These are phyloP conservation scores for Pseudomyrmex cubaensis DNA, from an alignment of 1,140 invertebrate species.

Conservation along the genomic window DNA sequence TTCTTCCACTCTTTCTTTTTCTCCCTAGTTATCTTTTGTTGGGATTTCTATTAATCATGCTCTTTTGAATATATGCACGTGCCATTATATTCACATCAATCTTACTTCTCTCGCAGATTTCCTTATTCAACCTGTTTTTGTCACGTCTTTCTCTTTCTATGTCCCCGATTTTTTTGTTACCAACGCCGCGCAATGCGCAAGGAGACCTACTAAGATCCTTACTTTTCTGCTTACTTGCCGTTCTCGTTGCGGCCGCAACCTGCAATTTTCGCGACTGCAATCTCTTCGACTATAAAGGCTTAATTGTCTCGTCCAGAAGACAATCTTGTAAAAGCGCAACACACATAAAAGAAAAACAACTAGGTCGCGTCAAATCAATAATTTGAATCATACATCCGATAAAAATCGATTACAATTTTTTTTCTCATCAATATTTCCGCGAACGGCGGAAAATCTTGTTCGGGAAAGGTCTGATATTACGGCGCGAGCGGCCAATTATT, in stretches of 20 bases:
- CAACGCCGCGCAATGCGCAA: conserved; percentile 53
- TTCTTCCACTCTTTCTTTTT: too few relatives aligned
- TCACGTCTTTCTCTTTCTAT: conserved; percentile 39
- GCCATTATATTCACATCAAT: conserved; percentile 58
- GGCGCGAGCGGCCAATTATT: conserved; percentile 20
- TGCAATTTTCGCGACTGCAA: conserved; percentile 76
- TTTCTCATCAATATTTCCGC: too few relatives aligned
- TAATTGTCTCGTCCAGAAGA: conserved; percentile 57
- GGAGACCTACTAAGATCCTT: conserved; percentile 75
- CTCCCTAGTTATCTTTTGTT: neutral
- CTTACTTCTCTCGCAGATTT: conserved; percentile 41
- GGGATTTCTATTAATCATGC: conserved; percentile 54
- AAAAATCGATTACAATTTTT: too few relatives aligned
- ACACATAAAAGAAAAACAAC: conserved; percentile 14
- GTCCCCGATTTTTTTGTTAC: conserved; percentile 74
- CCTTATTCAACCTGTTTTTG: conserved; percentile 39
- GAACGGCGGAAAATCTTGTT: conserved; percentile 3
- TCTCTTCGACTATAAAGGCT: conserved; percentile 51
- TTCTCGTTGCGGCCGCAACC: conserved; percentile 49
- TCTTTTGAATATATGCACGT: conserved; percentile 1
- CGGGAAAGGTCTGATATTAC: conserved; percentile 16
- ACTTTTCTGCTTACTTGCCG: conserved; percentile 69
- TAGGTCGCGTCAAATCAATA: neutral
- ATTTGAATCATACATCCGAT: neutral
- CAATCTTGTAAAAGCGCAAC: neutral